Evolutionary conservation across 2,113 vertebrate species (phyloP), one percentile per base, ranked within the genome.

Genomic region (Platysternon megacephalum): DNA sequence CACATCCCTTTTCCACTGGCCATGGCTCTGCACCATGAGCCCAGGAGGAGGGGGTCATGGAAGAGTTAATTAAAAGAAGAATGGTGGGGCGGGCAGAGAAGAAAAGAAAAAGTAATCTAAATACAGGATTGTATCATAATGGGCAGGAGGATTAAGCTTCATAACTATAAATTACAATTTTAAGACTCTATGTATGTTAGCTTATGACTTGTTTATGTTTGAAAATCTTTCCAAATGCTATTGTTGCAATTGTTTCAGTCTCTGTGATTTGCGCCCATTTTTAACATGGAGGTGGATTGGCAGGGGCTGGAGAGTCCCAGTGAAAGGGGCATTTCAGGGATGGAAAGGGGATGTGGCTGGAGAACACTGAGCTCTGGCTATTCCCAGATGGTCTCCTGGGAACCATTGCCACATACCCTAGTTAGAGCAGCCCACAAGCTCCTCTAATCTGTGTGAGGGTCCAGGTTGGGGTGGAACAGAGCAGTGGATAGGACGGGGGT

Each of bases 101-200:
- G 46, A 44, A 32, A 39, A 2, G 0, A 2, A 29, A 65, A 86
- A 53, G 74, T 46, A 28, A 78, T 46, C 39, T 46, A 46, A 46
- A 29, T 46, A 78, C 42, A 78, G 74, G 39, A 46, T 78, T 26
- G n/a, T n/a, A 35, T 79, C 72, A 61, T 49, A 82, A n/a, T 48
- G 1, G 8, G 74, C 32, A 51, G 39, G 16, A 84, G 4, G 56
- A 68, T 1, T 68, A 80, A 82, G 3, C 2, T 53, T 78, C 26
- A 78, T 78, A 78, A 78, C 42, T 78, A 46, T 46, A 6, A 26
- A 76, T 74, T 44, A 74, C 16, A 44, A 76, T 46, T 26, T 28
- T 28, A 16, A 46, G 74, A 28, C 35, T 95, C 88, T n/a, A n/a
- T 80, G 17, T 52, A 29, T 44, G 42, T 28, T 78, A 56, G 7